Base-by-base conservation (phyloP, 2,797 vertebrate genomes). In the Pseudomugil tenellus region DNA sequence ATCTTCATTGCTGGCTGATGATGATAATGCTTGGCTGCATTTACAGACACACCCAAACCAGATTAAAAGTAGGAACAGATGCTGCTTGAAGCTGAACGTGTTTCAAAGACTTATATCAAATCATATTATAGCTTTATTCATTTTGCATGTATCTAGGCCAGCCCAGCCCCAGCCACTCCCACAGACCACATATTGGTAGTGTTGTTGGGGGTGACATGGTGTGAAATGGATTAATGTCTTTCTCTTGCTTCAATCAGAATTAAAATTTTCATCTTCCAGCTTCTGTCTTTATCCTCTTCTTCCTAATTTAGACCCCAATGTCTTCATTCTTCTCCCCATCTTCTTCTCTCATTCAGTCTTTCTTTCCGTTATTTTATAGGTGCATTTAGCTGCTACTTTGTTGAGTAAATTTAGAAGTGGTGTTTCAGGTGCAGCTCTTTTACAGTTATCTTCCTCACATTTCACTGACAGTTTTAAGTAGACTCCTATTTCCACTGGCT, bases 121-220 rank as follows among this genome's bases (percentile, higher is more conserved):
- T 89, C 77, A 87, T 85, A 87, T 83, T 77, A 79, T 85, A 70
- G 76, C 77, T 87, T 91, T 85, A 89, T 92, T 91, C 83, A 81
- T 92, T 91, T 84, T 79, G 83, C 76, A 85, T 92, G 86, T 90
- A 92, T 92, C 88, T 92, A 87, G 90, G 91, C 86, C 89, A 91
- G 79, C 77, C 87, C 81, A 80, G 77, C 87, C 84, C 81, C 41
- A 81, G 85, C 87, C 91, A 91, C 90, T 80, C 91, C 90, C 87
- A 91, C 89, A 89, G 87, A 89, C 89, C 88, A 90, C 83, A 90
- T 89, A 84, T 86, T 70, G 87, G 70, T 75, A 70, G 49, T 71
- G 77, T 65, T 73, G 79, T 77, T 80, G 85, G 83, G 83, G 88
- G 79, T 85, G 86, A 89, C 80, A n/a, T n/a, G n/a, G n/a, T 80